Conservation (phyloP, 2,113 vertebrate genomes). For the Sterrhoptilus dennistouni region DNA sequence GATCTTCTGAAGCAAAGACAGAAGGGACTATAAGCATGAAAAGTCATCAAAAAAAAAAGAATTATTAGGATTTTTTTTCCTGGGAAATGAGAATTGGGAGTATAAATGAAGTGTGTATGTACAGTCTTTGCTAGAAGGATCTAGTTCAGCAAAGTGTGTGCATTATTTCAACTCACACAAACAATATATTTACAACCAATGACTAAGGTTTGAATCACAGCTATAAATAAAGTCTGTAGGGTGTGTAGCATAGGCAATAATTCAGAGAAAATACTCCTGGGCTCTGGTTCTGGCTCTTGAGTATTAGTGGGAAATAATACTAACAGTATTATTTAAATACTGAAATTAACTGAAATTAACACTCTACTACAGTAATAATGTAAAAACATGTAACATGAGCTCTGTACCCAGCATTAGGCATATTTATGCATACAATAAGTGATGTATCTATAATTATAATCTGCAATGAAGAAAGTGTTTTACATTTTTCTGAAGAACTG, state of each 20-base stretch:
- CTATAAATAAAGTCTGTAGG: not conserved
- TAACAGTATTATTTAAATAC: no score
- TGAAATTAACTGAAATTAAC: no score
- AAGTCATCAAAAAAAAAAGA: not conserved
- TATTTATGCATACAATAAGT: not conserved
- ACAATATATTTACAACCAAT: not conserved
- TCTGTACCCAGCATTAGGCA: not conserved
- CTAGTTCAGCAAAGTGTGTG: not conserved
- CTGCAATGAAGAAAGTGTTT: not conserved
- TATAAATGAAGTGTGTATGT: accelerated
- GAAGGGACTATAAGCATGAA: not conserved
- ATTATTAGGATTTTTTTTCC: not conserved
- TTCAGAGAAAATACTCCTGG: not conserved
- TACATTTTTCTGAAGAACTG: not conserved
- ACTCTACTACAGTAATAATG: not conserved
- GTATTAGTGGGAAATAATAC: not conserved
- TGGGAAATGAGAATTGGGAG: not conserved
- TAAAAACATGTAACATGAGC: not conserved
- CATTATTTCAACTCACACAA: not conserved
- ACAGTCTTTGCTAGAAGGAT: not conserved
- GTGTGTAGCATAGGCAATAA: not conserved
- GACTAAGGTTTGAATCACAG: not conserved
- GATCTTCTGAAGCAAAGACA: not conserved
- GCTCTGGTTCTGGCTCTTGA: not conserved
- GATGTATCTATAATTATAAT: not conserved